Evolutionary conservation across 1,140 invertebrate genomes (phyloP).

Genomic region (Bathynomus jamesi): DNA sequence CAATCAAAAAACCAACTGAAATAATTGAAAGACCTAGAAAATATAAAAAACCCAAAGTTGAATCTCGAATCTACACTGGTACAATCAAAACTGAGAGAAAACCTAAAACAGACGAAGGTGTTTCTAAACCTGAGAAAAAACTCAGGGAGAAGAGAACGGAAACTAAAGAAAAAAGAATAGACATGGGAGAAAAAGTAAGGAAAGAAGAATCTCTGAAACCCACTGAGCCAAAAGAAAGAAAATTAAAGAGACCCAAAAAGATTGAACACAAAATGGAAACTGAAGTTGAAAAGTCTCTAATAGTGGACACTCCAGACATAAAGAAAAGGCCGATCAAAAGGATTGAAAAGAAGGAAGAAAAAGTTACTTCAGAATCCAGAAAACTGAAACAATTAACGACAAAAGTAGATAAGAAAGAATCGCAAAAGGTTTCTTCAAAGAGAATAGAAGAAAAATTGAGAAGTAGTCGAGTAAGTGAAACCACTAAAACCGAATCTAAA

Average conservation of each 20-base stretch:
- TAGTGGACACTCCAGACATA: no score
- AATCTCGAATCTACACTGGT: conserved; percentile 32
- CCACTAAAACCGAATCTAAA: conserved; percentile 52
- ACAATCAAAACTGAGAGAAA: conserved; percentile 16
- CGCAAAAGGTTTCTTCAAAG: conserved; percentile 4
- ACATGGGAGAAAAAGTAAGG: conserved; percentile 12
- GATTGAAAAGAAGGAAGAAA: conserved; percentile 24
- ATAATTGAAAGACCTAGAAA: conserved; percentile 21
- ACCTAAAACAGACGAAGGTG: conserved; percentile 16
- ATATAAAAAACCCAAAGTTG: conserved; percentile 24
- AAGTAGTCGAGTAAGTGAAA: conserved; percentile 51
- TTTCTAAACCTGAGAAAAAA: conserved; percentile 24
- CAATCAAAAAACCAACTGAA: conserved; percentile 11
- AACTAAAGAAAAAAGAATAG: conserved; percentile 22
- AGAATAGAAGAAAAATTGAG: conserved; percentile 40
- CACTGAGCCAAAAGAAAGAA: no score
- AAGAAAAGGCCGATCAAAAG: conserved; percentile 15
- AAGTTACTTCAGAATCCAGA: conserved; percentile 9
- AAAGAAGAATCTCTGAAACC: conserved; percentile 17
- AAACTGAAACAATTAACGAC: conserved; percentile 17
- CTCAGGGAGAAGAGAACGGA: conserved; percentile 25
- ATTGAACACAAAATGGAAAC: no score
- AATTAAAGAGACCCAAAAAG: no score
- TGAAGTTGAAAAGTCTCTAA: no score
- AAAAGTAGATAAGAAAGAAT: conserved; percentile 21